Conservation (phyloP, 1,140 invertebrate genomes). For the Oncopodura yosiiana region DNA sequence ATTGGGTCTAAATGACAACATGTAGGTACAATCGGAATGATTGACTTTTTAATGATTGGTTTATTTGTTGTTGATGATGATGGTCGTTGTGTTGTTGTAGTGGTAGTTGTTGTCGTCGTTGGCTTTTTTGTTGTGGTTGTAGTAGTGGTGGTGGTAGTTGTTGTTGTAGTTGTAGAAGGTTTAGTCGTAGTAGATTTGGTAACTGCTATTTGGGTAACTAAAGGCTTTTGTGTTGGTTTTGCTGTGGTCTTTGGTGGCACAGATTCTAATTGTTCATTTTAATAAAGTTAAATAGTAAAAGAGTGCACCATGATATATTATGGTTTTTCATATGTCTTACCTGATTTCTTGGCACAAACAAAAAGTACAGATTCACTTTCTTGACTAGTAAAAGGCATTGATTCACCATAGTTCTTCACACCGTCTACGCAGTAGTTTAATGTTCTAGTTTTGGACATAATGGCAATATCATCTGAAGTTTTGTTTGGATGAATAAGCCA, state of each 20-base stretch:
- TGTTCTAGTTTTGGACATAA: background rate
- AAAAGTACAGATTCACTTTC: conserved; percentile 15
- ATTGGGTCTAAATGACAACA: conserved; percentile 13
- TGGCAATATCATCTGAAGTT: conserved; percentile 1
- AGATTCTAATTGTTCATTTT: background rate
- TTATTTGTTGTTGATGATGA: conserved; percentile 5
- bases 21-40: conserved; percentile 10
- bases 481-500: conserved; percentile 14
- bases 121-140: conserved; percentile 11
- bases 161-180: background rate
- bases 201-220: background rate
- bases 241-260: background rate
- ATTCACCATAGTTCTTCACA: conserved; percentile 15
- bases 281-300: background rate
- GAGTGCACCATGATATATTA: background rate
- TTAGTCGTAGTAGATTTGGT: conserved; percentile 9
- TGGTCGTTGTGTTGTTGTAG: background rate
- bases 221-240: background rate
- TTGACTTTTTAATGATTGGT: background rate
- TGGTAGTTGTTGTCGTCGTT: background rate
- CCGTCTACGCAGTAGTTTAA: conserved; percentile 19
- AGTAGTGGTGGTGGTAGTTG: background rate
- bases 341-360: background rate
- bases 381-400: conserved; percentile 4
- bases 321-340: background rate